Evolutionary conservation across 2,888 invertebrate genomes (phyloP).

Genomic region (Opisthograptis luteolata): DNA sequence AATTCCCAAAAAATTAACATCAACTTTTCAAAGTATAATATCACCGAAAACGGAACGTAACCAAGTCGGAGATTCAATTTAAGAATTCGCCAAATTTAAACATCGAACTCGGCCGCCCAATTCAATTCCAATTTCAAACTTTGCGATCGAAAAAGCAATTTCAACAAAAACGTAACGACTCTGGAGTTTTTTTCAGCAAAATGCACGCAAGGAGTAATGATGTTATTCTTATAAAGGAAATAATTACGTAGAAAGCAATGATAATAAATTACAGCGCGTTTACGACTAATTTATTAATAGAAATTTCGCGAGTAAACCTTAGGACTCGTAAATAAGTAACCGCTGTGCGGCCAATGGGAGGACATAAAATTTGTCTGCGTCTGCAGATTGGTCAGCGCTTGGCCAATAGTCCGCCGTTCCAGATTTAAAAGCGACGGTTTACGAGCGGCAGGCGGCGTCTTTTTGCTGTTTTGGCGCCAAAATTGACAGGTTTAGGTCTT

Average conservation of each 20-base stretch:
- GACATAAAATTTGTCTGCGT: constrained; percentile 73
- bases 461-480: constrained; percentile 82
- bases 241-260: constrained; percentile 75
- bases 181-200: constrained; percentile 36
- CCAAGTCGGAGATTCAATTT: constrained; percentile 22
- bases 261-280: constrained; percentile 77
- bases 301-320: constrained; percentile 81
- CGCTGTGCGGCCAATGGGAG: constrained; percentile 71
- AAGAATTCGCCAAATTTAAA: constrained; percentile 35
- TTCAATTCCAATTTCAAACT: constrained; percentile 38
- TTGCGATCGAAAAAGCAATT: constrained; percentile 39
- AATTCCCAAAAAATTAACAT: no score
- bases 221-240: constrained; percentile 80
- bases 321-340: constrained; percentile 80
- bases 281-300: constrained; percentile 84
- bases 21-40: no score
- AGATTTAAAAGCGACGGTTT: constrained; percentile 82
- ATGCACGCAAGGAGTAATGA: constrained; percentile 58
- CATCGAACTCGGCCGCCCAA: constrained; percentile 34
- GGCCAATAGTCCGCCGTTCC: constrained; percentile 71
- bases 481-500: constrained; percentile 68
- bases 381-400: constrained; percentile 69
- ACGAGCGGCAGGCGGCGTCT: constrained; percentile 76
- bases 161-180: constrained; percentile 38
- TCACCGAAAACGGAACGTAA: constrained; percentile 10